These are phyloP conservation scores for Cochlearius cochlearius DNA, from an alignment of 2,113 vertebrate genomes.

Conservation along the genomic window DNA sequence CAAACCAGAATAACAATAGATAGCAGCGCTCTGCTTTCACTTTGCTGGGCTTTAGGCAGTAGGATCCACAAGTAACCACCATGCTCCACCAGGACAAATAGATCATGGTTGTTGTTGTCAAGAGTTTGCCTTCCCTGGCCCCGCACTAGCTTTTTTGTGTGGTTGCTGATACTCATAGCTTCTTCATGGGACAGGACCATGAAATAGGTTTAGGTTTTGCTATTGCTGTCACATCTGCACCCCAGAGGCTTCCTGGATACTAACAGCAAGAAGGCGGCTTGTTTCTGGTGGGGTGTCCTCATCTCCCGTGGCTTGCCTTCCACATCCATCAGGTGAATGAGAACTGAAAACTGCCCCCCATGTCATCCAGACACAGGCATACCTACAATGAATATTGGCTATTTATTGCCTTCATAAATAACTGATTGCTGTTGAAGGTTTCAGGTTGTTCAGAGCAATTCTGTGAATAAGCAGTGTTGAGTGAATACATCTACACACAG, in stretches of 20 bases:
- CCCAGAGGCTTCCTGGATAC: background rate
- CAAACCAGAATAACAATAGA: background rate
- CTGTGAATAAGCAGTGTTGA: background rate
- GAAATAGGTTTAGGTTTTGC: background rate
- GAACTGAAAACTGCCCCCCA: background rate
- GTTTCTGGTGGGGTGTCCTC: background rate
- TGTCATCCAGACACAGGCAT: background rate
- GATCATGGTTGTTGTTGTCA: background rate
- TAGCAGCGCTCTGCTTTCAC: background rate
- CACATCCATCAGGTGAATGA: background rate
- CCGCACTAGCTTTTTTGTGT: background rate
- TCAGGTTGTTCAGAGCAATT: background rate
- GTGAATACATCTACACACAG: background rate
- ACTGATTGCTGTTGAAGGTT: background rate
- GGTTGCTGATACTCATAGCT: background rate
- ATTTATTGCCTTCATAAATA: background rate
- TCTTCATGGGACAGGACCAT: background rate
- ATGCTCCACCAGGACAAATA: accelerated
- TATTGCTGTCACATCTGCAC: background rate
- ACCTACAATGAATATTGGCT: background rate
- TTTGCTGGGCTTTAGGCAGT: background rate
- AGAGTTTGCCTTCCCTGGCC: background rate
- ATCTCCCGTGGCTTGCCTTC: background rate
- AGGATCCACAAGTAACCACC: background rate
- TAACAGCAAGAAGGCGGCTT: background rate